phyloP scores from a whole-genome alignment of 2,113 vertebrate genomes.

The Syngnathus typhle region DNA sequence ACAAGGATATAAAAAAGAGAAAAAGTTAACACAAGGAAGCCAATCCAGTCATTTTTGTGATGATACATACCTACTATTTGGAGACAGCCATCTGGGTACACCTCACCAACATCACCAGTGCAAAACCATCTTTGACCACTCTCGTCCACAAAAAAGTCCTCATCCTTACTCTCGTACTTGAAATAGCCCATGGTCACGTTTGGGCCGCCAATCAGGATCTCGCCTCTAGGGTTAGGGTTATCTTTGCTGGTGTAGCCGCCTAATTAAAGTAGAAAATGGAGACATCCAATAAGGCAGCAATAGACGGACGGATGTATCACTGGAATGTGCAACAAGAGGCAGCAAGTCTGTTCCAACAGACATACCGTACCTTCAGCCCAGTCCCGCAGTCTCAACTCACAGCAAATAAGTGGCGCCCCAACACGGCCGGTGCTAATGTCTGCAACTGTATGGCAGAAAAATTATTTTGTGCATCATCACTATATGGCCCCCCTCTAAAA shows the following conservation, averaged over 20 bases:
- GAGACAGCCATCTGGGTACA: conserved; percentile 90
- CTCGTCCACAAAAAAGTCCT: conserved; percentile 83
- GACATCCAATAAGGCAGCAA: not conserved
- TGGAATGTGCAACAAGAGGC: not conserved
- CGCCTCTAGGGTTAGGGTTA: conserved; percentile 88
- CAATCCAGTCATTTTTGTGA: conserved; percentile 7
- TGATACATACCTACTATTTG: conserved; percentile 86
- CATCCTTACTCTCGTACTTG: conserved; percentile 72
- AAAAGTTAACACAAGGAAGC: not conserved
- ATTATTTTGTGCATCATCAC: not conserved
- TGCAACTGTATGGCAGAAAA: conserved; percentile 42
- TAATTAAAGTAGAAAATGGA: conserved; percentile 40
- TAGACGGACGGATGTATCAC: not conserved
- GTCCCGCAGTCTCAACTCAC: conserved; percentile 86
- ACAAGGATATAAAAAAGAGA: conserved; percentile 1
- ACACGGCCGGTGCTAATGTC: conserved; percentile 87
- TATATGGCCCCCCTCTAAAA: too few relatives aligned
- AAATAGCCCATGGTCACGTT: conserved; percentile 95
- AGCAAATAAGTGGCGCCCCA: conserved; percentile 91
- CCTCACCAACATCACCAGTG: conserved; percentile 91
- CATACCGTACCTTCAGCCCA: conserved; percentile 98
- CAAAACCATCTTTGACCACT: conserved; percentile 92
- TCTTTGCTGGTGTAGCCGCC: conserved; percentile 89
- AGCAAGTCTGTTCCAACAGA: not conserved
- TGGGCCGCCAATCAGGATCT: conserved; percentile 89